Conservation (phyloP, 2,113 vertebrate species). For the Eubucco bourcierii region DNA sequence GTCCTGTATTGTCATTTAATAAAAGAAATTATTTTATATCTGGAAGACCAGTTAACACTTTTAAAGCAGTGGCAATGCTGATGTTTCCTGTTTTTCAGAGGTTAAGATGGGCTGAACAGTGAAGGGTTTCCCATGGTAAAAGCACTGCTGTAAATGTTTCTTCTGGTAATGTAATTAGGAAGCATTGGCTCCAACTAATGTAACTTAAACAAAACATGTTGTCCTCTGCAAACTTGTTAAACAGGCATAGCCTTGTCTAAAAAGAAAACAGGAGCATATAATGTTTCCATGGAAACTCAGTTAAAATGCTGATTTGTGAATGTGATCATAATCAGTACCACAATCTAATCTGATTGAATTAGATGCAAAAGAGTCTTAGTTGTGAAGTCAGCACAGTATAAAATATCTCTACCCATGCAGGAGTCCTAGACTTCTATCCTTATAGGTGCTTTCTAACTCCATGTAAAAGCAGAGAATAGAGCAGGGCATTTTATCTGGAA, state of each 20-base stretch:
- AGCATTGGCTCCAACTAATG: slow-evolving; percentile 75
- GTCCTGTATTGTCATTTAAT: slow-evolving; percentile 56
- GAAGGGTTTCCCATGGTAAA: slow-evolving; percentile 63
- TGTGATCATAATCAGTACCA: slow-evolving; percentile 67
- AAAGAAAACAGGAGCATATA: slow-evolving; percentile 67
- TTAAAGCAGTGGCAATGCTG: slow-evolving; percentile 57
- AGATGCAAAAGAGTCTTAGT: slow-evolving; percentile 68
- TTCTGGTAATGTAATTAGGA: slow-evolving; percentile 82
- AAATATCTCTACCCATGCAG: slow-evolving; percentile 52
- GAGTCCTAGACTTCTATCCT: slow-evolving; percentile 11
- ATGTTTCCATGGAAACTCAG: slow-evolving; percentile 75
- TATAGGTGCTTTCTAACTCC: slow-evolving; percentile 19
- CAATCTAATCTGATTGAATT: slow-evolving; percentile 75
- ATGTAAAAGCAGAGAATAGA: not conserved
- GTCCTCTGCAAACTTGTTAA: slow-evolving; percentile 74
- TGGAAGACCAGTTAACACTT: slow-evolving; percentile 54
- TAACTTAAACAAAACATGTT: slow-evolving; percentile 81
- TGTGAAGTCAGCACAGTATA: slow-evolving; percentile 55
- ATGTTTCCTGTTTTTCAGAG: slow-evolving; percentile 62
- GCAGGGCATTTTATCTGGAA: not conserved
- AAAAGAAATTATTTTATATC: slow-evolving; percentile 45
- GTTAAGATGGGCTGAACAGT: slow-evolving; percentile 59
- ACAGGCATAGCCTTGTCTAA: slow-evolving; percentile 75
- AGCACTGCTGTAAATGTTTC: slow-evolving; percentile 67
- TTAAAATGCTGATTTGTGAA: slow-evolving; percentile 74